Conservation (phyloP, 2,113 vertebrate species). For the Scophthalmus maximus region DNA sequence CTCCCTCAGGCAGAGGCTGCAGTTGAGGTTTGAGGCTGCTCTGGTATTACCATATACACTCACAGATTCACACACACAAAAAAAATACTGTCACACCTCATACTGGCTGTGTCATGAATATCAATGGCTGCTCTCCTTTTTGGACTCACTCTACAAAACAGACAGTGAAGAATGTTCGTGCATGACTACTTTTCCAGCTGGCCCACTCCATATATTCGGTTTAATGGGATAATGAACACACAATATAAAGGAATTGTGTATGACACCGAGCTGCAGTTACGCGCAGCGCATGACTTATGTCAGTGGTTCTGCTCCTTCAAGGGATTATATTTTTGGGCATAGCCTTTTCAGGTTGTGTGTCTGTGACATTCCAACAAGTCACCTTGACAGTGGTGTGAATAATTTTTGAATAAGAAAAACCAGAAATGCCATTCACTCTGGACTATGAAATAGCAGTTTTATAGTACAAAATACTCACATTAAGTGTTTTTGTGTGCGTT, state of each 20-base stretch:
- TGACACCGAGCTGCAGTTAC: slow-evolving; percentile 69
- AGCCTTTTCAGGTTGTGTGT: slow-evolving; percentile 58
- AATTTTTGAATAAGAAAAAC: slow-evolving; percentile 67
- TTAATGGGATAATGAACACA: slow-evolving; percentile 77
- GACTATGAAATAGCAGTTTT: slow-evolving; percentile 47
- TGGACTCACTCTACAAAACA: slow-evolving; percentile 76
- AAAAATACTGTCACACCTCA: slow-evolving; percentile 78
- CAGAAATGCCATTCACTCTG: slow-evolving; percentile 45
- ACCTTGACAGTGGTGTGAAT: slow-evolving; percentile 73
- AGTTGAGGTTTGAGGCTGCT: slow-evolving; percentile 69
- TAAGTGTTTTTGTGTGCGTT: slow-evolving; percentile 65
- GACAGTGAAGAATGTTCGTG: slow-evolving; percentile 78
- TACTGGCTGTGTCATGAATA: slow-evolving; percentile 77
- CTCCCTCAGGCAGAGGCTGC: slow-evolving; percentile 62
- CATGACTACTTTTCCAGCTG: slow-evolving; percentile 71
- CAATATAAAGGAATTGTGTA: slow-evolving; percentile 69
- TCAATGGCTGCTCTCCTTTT: slow-evolving; percentile 77
- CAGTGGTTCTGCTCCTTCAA: slow-evolving; percentile 70
- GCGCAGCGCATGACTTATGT: slow-evolving; percentile 68
- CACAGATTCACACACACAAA: slow-evolving; percentile 66
- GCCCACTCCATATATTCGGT: slow-evolving; percentile 69
- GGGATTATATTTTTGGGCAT: slow-evolving; percentile 54
- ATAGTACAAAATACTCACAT: slow-evolving; percentile 45
- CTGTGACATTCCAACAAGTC: slow-evolving; percentile 74
- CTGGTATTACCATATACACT: slow-evolving; percentile 75